Percentiles rank a stretch among this genome's conserved stretches.
Conservation (phyloP, 1,140 invertebrate species). For the Eciton burchellii region DNA sequence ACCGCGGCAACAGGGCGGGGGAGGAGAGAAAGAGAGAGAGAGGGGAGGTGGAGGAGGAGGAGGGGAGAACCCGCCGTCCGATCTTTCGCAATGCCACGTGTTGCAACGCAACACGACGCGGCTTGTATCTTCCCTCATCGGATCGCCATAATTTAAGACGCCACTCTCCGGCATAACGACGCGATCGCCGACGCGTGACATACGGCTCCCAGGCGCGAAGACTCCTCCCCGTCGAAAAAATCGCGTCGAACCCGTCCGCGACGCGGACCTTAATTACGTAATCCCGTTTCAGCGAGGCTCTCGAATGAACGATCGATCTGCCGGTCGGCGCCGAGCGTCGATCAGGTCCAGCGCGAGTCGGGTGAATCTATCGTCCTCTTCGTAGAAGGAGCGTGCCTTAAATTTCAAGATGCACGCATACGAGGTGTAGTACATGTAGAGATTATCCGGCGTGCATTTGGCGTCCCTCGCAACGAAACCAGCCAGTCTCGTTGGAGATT, state of each 20-base stretch:
- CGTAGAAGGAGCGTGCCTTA: neutral
- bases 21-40: neutral
- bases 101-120: neutral
- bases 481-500: too few relatives aligned
- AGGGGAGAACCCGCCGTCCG: neutral
- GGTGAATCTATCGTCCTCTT: neutral
- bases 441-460: neutral
- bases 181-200: slow-evolving; percentile 19
- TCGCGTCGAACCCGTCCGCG: neutral
- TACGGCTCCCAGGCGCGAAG: slow-evolving; percentile 21
- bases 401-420: neutral
- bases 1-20: neutral
- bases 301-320: slow-evolving; percentile 1
- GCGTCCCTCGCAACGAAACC: too few relatives aligned
- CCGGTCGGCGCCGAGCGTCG: too few relatives aligned
- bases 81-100: slow-evolving; percentile 7
- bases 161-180: slow-evolving; percentile 21
- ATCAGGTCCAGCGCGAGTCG: neutral
- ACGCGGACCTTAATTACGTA: slow-evolving; percentile 13
- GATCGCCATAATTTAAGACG: slow-evolving; percentile 28
- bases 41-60: neutral
- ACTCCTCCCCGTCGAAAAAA: slow-evolving; percentile 1
- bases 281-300: slow-evolving; percentile 11
- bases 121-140: neutral
- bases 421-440: too few relatives aligned